phyloP scores from a whole-genome alignment of 2,888 invertebrate species.

The Serrognathus titanus region DNA sequence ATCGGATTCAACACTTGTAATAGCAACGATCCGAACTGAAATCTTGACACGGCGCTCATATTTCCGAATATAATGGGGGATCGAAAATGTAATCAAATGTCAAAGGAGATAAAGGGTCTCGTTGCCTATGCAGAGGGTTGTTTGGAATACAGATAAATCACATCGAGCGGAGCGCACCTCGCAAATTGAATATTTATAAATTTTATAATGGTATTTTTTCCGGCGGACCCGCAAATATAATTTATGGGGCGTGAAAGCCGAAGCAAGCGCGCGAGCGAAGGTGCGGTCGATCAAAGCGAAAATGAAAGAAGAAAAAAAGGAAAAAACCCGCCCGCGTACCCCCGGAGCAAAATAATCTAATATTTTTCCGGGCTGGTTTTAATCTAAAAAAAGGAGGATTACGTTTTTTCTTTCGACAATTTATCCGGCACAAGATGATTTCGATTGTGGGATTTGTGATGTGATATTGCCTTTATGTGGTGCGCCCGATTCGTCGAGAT shows the following conservation, averaged over 20 bases:
- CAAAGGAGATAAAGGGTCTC: slow-evolving; percentile 5
- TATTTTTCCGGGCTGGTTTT: too few relatives aligned
- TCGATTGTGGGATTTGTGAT: too few relatives aligned
- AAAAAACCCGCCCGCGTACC: too few relatives aligned
- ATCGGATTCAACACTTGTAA: too few relatives aligned
- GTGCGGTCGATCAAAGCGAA: too few relatives aligned
- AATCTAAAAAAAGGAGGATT: too few relatives aligned
- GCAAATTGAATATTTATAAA: slow-evolving; percentile 13
- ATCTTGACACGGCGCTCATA: too few relatives aligned
- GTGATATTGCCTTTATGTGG: background rate
- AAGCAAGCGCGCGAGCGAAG: background rate
- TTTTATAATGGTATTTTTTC: slow-evolving; percentile 5
- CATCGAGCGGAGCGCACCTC: slow-evolving; percentile 2
- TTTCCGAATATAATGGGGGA: background rate
- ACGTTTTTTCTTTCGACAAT: too few relatives aligned
- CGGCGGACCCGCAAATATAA: slow-evolving; percentile 2
- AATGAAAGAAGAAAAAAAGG: too few relatives aligned
- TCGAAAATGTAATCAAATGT: slow-evolving; percentile 10
- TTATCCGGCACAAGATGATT: too few relatives aligned
- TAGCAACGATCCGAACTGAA: too few relatives aligned
- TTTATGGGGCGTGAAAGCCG: slow-evolving; percentile 4
- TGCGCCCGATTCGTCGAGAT: background rate
- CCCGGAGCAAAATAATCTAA: too few relatives aligned
- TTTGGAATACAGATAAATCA: slow-evolving; percentile 6
- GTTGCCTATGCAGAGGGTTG: background rate